Base-by-base conservation (phyloP, 2,888 invertebrate genomes). In the Plagiodera versicolora region DNA sequence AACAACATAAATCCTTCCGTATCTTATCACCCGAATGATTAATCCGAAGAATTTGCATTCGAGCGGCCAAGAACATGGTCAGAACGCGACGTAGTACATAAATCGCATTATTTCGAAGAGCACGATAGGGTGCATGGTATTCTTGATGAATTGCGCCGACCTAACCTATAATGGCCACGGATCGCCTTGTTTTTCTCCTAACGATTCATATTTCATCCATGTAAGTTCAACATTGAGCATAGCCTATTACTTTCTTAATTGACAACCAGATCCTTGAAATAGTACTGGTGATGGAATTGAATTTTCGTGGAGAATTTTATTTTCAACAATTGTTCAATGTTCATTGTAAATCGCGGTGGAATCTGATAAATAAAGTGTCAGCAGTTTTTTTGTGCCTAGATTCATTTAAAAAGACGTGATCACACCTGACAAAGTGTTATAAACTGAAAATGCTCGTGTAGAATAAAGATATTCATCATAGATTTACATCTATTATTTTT, bases 171-270 rank as follows among this genome's bases (percentile, higher is more conserved):
- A 51, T 32, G 19, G 51, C 14, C 51, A 32, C 35, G 51, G 32
- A 28, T 48, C 19, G 28, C 3, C 51, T 35, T 24, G 19, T 18
- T 19, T 51, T 19, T 11, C n/a, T 18, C 8, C n/a, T 39, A 39
- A 39, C 35, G 35, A 51, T 19, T 35, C 51, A 35, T 51, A 32
- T 35, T 51, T 35, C 35, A 51, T 51, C 51, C 24, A 24, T 35
- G 32, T 1, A 51, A 51, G 18, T 35, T n/a, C 35, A 51, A 19
- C 35, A 35, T 35, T 19, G 35, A 51, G 35, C 51, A 30, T 11
- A 50, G 50, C 50, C n/a, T 32, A 50, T 50, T 50, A 50, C 50
- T 50, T 50, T 50, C 50, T 19, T 50, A 50, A 50, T 50, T 50
- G 50, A 50, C 50, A 50, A 24, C 24, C 18, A 30, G 30, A 11